phyloP scores from a whole-genome alignment of 2,797 vertebrate genomes.

The Rhabdophis nuchalis region DNA sequence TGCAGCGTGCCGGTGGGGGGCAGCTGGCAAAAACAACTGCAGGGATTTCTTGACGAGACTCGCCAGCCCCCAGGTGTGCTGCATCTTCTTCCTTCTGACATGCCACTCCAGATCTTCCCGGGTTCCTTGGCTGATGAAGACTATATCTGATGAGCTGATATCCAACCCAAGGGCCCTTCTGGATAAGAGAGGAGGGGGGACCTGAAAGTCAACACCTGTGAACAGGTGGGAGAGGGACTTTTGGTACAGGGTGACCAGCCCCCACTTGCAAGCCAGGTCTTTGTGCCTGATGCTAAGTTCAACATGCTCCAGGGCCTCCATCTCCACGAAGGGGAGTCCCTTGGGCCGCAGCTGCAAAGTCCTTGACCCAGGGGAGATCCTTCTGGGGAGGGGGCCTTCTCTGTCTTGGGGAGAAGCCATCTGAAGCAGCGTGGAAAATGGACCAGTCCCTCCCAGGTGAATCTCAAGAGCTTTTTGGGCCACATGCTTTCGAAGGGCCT shows the following conservation, averaged over 20 bases:
- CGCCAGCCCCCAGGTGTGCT: not conserved
- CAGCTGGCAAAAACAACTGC: not conserved
- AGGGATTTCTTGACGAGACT: not conserved
- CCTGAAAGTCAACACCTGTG: too few species aligned
- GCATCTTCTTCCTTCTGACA: not conserved
- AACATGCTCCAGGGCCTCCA: not conserved
- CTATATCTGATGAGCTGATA: not conserved
- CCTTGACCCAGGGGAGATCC: not conserved
- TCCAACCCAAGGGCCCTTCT: not conserved
- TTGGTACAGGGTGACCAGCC: not conserved
- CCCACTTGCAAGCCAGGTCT: not conserved
- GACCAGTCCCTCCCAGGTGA: not conserved
- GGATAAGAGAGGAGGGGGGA: not conserved
- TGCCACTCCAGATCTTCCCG: constrained; percentile 7
- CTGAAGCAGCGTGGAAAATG: not conserved
- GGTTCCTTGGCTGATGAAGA: not conserved
- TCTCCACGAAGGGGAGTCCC: not conserved
- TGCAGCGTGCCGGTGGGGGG: not conserved
- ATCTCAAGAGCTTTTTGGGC: not conserved
- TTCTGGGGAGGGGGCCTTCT: not conserved
- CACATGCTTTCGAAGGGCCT: not conserved
- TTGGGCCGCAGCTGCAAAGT: not conserved
- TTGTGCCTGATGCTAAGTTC: not conserved
- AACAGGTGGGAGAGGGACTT: not conserved
- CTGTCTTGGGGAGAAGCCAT: too few species aligned